Evolutionary conservation across 2,113 vertebrate species (phyloP), one percentile per base, ranked within the genome.

Genomic region (Noturus placidus): DNA sequence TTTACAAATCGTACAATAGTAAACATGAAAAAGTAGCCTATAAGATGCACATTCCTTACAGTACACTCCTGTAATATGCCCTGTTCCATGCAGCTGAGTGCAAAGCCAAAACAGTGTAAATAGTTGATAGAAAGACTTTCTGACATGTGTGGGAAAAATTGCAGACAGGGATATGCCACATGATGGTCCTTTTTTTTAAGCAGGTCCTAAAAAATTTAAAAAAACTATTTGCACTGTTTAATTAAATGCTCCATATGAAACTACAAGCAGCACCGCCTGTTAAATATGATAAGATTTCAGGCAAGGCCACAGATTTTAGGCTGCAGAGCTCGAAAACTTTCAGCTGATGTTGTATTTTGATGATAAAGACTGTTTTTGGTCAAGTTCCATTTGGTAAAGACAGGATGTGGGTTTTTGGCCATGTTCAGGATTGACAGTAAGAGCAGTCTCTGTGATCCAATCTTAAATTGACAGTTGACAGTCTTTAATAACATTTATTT

Each of bases 21-120:
- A 22, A 80, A 80, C 17, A 80, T 80, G 52, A 81, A 59, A 38
- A 35, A 81, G 54, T 81, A 57, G 77, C 15, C 77, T 81, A 22
- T 81, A 81, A 33, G 19, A 59, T 22, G 22, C 78, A 59, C 54
- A 81, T n/a, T 7, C 77, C 5, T n/a, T 20, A 56, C 5, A 46
- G 42, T 46, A 7, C n/a, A 79, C 52, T 56, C 7, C 74, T 52
- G 74, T 17, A 77, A 77, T 50, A 1, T 14, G 10, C 17, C 14
- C 52, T 79, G 77, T 17, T 30, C 1, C 50, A 20, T 33, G 50
- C 25, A 77, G 46, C 42, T 50, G 46, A 77, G 46, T 52, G 46
- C 46, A 77, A 77, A 42, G 19, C 74, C 30, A 33, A 69, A 69
- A 17, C 22, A 74, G 38, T 52, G 42, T 77, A 52, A 56, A 79